These are phyloP conservation scores for Agrotis puta DNA, from an alignment of 2,888 invertebrate species.

Conservation along the genomic window DNA sequence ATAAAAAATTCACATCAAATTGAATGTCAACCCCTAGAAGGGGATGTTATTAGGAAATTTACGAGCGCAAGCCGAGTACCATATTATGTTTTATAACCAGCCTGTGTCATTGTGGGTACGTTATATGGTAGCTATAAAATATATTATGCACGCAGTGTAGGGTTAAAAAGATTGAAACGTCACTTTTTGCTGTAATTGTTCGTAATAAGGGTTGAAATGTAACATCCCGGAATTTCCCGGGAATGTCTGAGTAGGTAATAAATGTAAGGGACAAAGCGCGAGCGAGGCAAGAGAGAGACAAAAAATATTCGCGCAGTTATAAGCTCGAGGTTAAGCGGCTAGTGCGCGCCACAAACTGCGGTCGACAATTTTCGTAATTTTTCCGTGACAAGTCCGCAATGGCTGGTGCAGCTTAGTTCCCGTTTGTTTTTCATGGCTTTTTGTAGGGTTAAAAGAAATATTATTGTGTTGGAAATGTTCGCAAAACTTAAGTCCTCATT, in stretches of 20 bases:
- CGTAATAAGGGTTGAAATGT: conserved; percentile 51
- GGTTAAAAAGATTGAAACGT: conserved; percentile 66
- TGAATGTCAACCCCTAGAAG: conserved; percentile 66
- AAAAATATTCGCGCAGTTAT: neutral
- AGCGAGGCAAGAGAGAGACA: neutral
- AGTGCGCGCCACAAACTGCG: neutral
- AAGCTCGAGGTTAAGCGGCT: neutral
- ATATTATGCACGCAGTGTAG: conserved; percentile 62
- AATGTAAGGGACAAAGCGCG: conserved; percentile 15
- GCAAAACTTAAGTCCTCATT: neutral
- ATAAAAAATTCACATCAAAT: conserved; percentile 70
- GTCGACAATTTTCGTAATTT: neutral
- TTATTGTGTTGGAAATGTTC: neutral
- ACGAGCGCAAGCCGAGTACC: conserved; percentile 63
- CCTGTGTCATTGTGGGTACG: conserved; percentile 64
- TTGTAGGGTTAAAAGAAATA: too few species aligned
- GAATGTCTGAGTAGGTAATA: conserved; percentile 27
- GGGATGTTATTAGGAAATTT: conserved; percentile 72
- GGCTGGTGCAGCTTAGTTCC: neutral
- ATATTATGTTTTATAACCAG: conserved; percentile 71
- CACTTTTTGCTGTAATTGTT: conserved; percentile 60
- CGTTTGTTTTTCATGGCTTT: neutral
- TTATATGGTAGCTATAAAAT: conserved; percentile 68
- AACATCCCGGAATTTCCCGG: conserved; percentile 40
- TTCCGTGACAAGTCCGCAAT: neutral